Evolutionary conservation across 2,888 invertebrate genomes (phyloP).

Genomic region (Pollenia angustigena): DNA sequence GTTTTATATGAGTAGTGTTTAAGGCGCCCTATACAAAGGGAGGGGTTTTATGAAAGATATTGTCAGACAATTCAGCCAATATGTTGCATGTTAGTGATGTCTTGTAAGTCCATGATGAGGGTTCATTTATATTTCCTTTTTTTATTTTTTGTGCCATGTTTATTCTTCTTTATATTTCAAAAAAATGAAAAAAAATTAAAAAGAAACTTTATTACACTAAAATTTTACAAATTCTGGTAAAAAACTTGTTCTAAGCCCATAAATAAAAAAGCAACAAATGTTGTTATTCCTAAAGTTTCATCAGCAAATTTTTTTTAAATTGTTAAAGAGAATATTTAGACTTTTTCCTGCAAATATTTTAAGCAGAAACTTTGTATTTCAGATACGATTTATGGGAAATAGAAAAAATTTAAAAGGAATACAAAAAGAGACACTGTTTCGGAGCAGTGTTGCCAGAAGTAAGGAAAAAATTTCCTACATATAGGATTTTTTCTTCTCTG

Average conservation of each 20-base stretch:
- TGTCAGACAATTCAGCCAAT: slow-evolving; percentile 1
- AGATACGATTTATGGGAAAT: no score
- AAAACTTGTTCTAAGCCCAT: neutral
- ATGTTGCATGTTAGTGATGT: slow-evolving; percentile 29
- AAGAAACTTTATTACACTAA: neutral
- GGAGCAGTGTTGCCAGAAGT: no score
- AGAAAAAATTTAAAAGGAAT: no score
- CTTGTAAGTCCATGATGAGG: slow-evolving; percentile 9
- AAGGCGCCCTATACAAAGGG: neutral
- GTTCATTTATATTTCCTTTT: slow-evolving; percentile 4
- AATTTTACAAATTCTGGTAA: neutral
- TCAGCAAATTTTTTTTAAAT: neutral
- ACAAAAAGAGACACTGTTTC: no score
- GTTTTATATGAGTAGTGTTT: neutral
- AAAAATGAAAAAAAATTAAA: neutral
- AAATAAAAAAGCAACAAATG: neutral
- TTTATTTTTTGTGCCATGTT: neutral
- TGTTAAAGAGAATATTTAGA: slow-evolving; percentile 7
- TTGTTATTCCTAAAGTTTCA: neutral
- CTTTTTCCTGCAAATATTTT: neutral
- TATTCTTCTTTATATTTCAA: neutral
- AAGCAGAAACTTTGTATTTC: neutral
- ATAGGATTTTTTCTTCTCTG: no score
- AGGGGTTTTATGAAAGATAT: neutral
- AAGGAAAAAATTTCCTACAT: no score